Percentiles rank a stretch among this genome's conserved stretches.
Conservation (phyloP, 2,113 vertebrate genomes). For the Syngnathus typhle region DNA sequence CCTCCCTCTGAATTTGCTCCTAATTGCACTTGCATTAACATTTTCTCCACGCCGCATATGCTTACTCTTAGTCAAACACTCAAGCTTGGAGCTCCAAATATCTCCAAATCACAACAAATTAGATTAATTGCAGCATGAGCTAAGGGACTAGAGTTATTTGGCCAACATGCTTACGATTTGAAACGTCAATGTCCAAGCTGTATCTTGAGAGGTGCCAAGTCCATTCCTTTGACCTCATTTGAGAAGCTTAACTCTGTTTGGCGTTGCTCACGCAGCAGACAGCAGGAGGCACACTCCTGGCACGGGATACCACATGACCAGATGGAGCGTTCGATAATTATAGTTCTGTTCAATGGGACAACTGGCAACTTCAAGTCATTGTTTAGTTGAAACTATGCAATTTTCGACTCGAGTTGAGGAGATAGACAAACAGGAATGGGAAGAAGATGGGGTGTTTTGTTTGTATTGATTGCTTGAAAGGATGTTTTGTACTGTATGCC, state of each 20-base stretch:
- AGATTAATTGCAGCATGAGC: slow-evolving; percentile 29
- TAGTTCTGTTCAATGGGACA: slow-evolving; percentile 41
- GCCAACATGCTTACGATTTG: slow-evolving; percentile 17
- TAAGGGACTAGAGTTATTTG: slow-evolving; percentile 24
- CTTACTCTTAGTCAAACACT: background rate
- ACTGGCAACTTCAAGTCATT: slow-evolving; percentile 32
- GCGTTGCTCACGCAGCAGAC: slow-evolving; percentile 20
- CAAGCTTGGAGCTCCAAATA: background rate
- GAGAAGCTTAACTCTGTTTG: slow-evolving; percentile 45
- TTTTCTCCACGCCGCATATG: background rate
- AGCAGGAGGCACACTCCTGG: slow-evolving; percentile 48
- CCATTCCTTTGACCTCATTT: slow-evolving; percentile 49
- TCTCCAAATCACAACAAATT: slow-evolving; percentile 21
- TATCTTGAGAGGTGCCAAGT: slow-evolving; percentile 38
- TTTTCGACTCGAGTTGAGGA: slow-evolving; percentile 2
- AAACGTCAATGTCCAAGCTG: slow-evolving; percentile 39
- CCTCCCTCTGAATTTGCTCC: background rate
- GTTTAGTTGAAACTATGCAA: slow-evolving; percentile 12
- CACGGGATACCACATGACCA: slow-evolving; percentile 40
- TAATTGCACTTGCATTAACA: background rate
- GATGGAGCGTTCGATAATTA: slow-evolving; percentile 57
- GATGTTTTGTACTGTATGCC: slow-evolving; percentile 17
- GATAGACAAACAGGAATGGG: background rate
- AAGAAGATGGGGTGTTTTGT: background rate
- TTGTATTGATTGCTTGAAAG: background rate